Base-by-base conservation (phyloP, 2,113 vertebrate species). In the Stegostoma tigrinum region DNA sequence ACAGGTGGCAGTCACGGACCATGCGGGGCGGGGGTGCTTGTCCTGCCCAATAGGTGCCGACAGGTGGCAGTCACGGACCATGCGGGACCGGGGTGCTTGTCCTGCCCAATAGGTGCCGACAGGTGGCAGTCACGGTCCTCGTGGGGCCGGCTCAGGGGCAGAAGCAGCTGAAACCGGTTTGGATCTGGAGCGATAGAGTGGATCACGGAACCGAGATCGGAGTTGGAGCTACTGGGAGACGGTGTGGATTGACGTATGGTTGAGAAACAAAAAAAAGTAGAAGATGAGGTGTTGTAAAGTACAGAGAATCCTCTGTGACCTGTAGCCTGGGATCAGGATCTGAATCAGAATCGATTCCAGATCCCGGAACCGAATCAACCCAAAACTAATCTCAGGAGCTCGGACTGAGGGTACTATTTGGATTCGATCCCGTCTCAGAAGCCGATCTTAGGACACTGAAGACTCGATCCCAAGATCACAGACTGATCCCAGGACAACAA, bases 101-200 rank as follows among this genome's bases (percentile, higher is more conserved):
- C 0, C 48, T 61, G 87, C 3, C 87, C 1, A 10, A 2, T 1
- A 30, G 87, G 14, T 52, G 83, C 83, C 38, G 83, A 8, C 87
- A 55, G 87, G 83, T 0, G 87, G 87, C 87, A 27, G 52, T 34
- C 34, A 27, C 52, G 87, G 52, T 6, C 87, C 21, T 0, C 1
- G 30, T 10, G 55, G 55, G 55, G 55, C 55, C 55, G 55, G 55
- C 4, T 0, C 52, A 2, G 48, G 24, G 55, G 48, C 87, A 66
- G 89, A 93, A 93, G 89, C 89, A 66, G 89, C 89, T 93, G 89
- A 38, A 93, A 93, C 89, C 89, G 89, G 89, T 93, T 93, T 90
- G 7, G 34, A 66, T 66, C 61, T 5, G 21, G 61, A 4, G 89
- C 38, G 86, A 2, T 45, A 15, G 45, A 1, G 23, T 10, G 15